Conservation (phyloP, 2,888 invertebrate species). For the Heliconius cydno region DNA sequence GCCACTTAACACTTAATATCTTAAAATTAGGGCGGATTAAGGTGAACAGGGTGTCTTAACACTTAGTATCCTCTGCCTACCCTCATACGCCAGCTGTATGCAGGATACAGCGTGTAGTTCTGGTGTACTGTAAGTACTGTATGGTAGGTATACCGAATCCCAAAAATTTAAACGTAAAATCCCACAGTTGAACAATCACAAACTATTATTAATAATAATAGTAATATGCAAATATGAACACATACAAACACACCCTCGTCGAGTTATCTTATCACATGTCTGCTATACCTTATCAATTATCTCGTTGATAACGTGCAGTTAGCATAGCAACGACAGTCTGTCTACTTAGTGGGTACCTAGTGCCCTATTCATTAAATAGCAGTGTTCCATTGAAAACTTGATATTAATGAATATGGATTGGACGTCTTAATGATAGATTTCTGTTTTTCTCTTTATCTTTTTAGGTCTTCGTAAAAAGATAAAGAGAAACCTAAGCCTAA, state of each 20-base stretch:
- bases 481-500: not conserved
- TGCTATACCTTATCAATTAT: constrained; percentile 48
- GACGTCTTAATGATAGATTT: not conserved
- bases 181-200: not conserved
- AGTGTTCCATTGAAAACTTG: not conserved
- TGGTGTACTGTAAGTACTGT: not conserved
- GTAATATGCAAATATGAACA: constrained; percentile 29
- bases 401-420: not conserved
- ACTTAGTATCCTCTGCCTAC: no score
- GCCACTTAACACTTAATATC: no score
- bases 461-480: not conserved
- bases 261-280: constrained; percentile 55
- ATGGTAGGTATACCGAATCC: not conserved
- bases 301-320: constrained; percentile 52
- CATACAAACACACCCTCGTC: constrained; percentile 28
- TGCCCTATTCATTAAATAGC: constrained; percentile 3
- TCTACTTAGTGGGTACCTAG: constrained; percentile 17
- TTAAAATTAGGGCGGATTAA: no score
- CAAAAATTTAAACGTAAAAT: not conserved
- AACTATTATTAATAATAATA: not conserved
- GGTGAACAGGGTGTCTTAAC: no score
- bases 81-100: not conserved
- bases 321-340: constrained; percentile 38
- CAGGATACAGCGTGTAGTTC: not conserved
- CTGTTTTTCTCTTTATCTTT: not conserved